A percentile compares a stretch with the other conserved stretches of the same genome.
Conservation (phyloP, 2,113 vertebrate species). For the Probosciger aterrimus region DNA sequence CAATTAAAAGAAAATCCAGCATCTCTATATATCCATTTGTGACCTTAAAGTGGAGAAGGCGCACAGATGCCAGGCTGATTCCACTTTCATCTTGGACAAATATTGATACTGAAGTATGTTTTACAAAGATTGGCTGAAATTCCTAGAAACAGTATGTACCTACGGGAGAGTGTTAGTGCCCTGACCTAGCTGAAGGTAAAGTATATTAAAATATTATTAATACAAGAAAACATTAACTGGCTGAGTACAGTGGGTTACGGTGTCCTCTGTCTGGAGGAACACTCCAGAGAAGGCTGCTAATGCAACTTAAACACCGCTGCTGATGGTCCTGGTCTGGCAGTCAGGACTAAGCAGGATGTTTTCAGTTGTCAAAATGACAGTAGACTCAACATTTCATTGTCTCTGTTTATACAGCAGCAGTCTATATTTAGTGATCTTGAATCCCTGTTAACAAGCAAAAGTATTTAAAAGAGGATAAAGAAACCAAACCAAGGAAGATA, state of each 20-base stretch:
- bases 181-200: neutral
- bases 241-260: neutral
- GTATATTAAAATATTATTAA: neutral
- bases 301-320: neutral
- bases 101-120: neutral
- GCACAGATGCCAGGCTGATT: neutral
- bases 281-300: neutral
- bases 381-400: slow-evolving; percentile 17
- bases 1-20: neutral
- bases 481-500: neutral
- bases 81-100: slow-evolving; percentile 18
- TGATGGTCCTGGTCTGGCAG: neutral
- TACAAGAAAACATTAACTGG: neutral
- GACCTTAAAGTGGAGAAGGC: slow-evolving; percentile 1
- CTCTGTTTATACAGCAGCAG: neutral
- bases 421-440: neutral
- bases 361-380: neutral
- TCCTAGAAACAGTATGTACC: neutral
- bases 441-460: neutral
- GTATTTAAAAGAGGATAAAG: neutral
- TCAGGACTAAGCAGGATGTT: neutral
- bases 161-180: neutral
- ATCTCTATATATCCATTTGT: neutral
- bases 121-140: neutral
- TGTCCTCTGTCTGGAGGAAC: neutral